Percentiles rank a stretch among this genome's conserved stretches.
Conservation (phyloP, 1,140 invertebrate species). For the Schmidtea mediterranea region DNA sequence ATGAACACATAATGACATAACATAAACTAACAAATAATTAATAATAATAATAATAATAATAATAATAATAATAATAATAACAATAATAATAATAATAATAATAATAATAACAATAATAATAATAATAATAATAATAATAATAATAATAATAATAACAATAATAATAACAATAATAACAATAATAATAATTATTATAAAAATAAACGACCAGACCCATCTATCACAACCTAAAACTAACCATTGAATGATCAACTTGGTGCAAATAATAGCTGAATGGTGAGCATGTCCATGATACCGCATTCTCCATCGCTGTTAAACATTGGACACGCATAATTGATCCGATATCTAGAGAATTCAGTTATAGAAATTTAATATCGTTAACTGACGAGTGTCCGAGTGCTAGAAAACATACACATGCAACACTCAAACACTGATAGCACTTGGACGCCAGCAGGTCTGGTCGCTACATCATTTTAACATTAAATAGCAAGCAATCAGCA, state of each 20-base stretch:
- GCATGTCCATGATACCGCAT: slow-evolving; percentile 88
- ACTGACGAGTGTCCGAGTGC: neutral
- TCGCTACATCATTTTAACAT: neutral
- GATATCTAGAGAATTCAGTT: slow-evolving; percentile 41
- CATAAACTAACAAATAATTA: no score
- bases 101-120: no score
- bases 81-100: no score
- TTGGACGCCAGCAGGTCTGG: neutral
- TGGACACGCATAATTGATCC: slow-evolving; percentile 92
- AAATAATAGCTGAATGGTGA: slow-evolving; percentile 90
- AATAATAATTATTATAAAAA: no score
- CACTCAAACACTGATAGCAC: neutral
- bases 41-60: no score
- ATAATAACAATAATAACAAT: no score
- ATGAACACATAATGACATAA: no score
- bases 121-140: no score
- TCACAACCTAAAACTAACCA: slow-evolving; percentile 21
- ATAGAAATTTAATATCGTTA: neutral
- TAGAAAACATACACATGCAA: neutral
- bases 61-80: no score
- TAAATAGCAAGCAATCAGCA: neutral
- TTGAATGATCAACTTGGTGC: slow-evolving; percentile 77
- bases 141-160: no score
- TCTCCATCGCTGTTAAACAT: slow-evolving; percentile 67
- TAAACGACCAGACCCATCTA: neutral